Evolutionary conservation across 2,888 invertebrate species (phyloP).

Genomic region (Hyles lineata): DNA sequence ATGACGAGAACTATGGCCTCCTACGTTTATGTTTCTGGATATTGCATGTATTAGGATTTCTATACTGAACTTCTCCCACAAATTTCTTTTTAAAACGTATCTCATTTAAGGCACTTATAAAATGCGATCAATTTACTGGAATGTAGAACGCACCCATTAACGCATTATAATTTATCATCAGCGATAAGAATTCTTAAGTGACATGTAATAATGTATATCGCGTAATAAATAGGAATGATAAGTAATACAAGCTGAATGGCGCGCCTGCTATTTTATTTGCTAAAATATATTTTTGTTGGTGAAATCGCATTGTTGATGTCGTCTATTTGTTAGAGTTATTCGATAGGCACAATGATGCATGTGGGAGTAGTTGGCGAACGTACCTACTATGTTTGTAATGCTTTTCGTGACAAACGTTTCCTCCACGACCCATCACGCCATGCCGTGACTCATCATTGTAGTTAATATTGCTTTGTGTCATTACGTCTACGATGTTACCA

Average conservation of each 20-base stretch:
- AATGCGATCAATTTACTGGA: background rate
- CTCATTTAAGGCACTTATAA: background rate
- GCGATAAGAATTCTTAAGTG: slow-evolving; percentile 11
- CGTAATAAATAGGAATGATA: background rate
- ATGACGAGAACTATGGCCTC: slow-evolving; percentile 49
- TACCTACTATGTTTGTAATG: slow-evolving; percentile 27
- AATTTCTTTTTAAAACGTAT: background rate
- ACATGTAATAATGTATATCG: background rate
- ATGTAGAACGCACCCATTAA: background rate
- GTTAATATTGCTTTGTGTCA: slow-evolving; percentile 57
- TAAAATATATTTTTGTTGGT: background rate
- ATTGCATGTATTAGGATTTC: slow-evolving; percentile 44
- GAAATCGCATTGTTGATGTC: background rate
- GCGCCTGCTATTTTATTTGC: background rate
- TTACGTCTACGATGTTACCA: slow-evolving; percentile 60
- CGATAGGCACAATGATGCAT: slow-evolving; percentile 42
- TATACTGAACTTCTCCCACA: slow-evolving; percentile 47
- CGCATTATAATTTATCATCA: slow-evolving; percentile 31
- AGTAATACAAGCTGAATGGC: background rate
- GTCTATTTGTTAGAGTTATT: slow-evolving; percentile 33
- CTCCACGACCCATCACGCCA: slow-evolving; percentile 64
- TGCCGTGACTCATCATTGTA: slow-evolving; percentile 65
- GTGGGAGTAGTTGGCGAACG: slow-evolving; percentile 41
- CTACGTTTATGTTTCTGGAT: slow-evolving; percentile 54
- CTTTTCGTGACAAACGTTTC: slow-evolving; percentile 71